phyloP scores from a whole-genome alignment of 2,113 vertebrate species.

The Ceyx margarethae region DNA sequence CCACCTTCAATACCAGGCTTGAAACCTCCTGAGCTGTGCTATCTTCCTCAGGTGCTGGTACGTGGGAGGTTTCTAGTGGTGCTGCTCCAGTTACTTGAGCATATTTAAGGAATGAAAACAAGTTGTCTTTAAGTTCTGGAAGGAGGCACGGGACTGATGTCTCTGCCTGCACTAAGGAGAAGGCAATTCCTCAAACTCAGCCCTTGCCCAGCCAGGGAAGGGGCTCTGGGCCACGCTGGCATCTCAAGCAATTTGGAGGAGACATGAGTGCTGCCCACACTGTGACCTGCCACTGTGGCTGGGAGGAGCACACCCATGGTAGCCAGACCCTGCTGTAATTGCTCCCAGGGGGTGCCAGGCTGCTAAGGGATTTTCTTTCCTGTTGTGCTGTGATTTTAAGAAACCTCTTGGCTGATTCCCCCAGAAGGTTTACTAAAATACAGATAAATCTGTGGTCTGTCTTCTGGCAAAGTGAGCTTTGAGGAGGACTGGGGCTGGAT shows the following conservation, averaged over 20 bases:
- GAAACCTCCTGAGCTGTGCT: not conserved
- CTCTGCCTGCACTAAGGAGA: not conserved
- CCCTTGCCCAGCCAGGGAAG: not conserved
- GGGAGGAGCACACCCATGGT: not conserved
- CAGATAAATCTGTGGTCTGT: not conserved
- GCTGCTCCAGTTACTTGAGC: not conserved
- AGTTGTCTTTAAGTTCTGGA: not conserved
- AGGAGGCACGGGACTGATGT: not conserved
- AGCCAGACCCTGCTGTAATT: fast-evolving
- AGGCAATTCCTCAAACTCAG: not conserved
- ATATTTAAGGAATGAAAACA: not conserved
- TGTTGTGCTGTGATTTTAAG: not conserved
- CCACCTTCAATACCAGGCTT: not conserved
- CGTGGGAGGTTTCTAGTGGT: not conserved
- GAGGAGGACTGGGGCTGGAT: not conserved
- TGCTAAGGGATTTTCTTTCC: not conserved
- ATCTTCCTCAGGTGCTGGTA: not conserved
- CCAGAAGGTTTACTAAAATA: not conserved
- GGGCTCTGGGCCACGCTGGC: not conserved
- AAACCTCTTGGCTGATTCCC: not conserved
- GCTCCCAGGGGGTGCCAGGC: not conserved
- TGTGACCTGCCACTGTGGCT: too few relatives aligned
- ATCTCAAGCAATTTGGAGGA: not conserved
- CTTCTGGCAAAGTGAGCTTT: not conserved
- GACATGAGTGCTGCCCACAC: not conserved